Conservation (phyloP, 2,888 invertebrate species). For the Boloria selene region DNA sequence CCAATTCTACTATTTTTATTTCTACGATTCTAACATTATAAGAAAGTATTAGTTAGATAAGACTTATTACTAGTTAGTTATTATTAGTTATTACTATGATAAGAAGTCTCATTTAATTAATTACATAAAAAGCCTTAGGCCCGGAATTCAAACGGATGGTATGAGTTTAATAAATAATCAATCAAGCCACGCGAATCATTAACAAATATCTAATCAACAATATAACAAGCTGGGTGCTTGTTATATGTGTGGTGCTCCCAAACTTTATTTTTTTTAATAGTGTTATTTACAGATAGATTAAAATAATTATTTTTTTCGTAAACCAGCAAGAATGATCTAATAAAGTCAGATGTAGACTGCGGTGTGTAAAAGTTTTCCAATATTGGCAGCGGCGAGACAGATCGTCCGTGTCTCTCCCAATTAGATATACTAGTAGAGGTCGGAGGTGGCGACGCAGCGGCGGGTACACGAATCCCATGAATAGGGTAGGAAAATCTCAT, state of each 20-base stretch:
- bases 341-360: slow-evolving; percentile 9
- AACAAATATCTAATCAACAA: background rate
- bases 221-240: too few species aligned
- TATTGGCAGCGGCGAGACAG: slow-evolving; percentile 23
- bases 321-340: background rate
- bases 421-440: slow-evolving; percentile 50
- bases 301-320: background rate
- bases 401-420: slow-evolving; percentile 33
- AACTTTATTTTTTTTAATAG: too few species aligned
- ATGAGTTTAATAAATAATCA: too few species aligned
- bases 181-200: background rate
- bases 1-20: too few species aligned
- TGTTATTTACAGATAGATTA: background rate
- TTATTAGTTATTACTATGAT: too few species aligned
- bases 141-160: too few species aligned
- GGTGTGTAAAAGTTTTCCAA: slow-evolving; percentile 15
- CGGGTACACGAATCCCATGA: slow-evolving; percentile 56
- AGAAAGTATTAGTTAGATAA: too few species aligned
- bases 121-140: too few species aligned
- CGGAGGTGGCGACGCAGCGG: slow-evolving; percentile 48
- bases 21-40: too few species aligned
- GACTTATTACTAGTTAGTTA: too few species aligned
- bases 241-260: too few species aligned
- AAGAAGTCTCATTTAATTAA: too few species aligned
- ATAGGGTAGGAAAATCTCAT: slow-evolving; percentile 82